Percentiles rank a stretch among this genome's conserved stretches.
These are phyloP conservation scores for Monopis laevigella DNA, from an alignment of 2,888 invertebrate genomes.

Conservation along the genomic window DNA sequence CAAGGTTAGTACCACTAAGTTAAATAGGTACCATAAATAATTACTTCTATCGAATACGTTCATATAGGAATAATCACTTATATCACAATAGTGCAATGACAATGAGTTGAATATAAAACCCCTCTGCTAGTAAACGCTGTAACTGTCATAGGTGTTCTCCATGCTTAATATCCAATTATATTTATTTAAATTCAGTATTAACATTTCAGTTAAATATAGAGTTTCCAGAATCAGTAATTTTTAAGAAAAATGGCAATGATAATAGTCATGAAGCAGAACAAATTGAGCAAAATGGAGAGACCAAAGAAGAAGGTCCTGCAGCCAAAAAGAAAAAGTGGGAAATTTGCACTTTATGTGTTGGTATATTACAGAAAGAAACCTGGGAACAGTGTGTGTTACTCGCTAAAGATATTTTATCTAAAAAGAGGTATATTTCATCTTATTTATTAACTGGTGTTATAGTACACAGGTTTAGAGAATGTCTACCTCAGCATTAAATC, in stretches of 20 bases:
- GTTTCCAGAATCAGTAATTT: not conserved
- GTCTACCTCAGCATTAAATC: too few species aligned
- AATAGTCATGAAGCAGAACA: conserved; percentile 45
- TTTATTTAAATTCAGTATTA: too few species aligned
- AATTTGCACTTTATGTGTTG: conserved; percentile 77
- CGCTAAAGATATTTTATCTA: conserved; percentile 59
- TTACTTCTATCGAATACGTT: too few species aligned
- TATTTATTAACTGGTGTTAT: not conserved
- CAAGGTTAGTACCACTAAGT: conserved; percentile 45
- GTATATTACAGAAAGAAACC: conserved; percentile 71
- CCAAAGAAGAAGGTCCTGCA: conserved; percentile 21
- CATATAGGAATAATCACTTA: too few species aligned
- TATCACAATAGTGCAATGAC: too few species aligned
- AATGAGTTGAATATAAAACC: too few species aligned
- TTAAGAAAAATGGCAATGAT: conserved; percentile 24
- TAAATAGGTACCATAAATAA: not conserved
- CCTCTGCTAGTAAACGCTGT: too few species aligned
- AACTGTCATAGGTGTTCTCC: too few species aligned
- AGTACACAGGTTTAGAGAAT: too few species aligned
- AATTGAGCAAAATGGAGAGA: conserved; percentile 43
- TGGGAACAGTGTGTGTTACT: conserved; percentile 63
- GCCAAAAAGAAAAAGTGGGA: conserved; percentile 54
- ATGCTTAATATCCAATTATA: too few species aligned
- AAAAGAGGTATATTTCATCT: conserved; percentile 39
- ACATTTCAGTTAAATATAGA: too few species aligned